Conservation (phyloP, 2,888 invertebrate genomes). For the Mamestra brassicae region DNA sequence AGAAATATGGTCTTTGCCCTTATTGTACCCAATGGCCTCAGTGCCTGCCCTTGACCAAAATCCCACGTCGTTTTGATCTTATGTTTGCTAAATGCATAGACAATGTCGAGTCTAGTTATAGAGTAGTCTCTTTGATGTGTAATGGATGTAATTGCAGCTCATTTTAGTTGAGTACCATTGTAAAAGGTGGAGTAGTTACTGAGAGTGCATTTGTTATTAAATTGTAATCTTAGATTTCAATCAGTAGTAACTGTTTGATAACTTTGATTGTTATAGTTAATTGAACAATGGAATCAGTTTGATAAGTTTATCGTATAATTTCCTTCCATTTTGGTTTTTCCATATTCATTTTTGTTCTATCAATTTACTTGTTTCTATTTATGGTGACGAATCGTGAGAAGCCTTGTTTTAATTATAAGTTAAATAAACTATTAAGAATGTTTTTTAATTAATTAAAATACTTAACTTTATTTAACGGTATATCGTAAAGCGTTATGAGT, state of each 20-base stretch:
- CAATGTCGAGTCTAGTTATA: constrained; percentile 32
- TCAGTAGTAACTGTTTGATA: constrained; percentile 11
- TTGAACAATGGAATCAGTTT: neutral
- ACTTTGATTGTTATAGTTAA: constrained; percentile 18
- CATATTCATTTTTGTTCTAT: neutral
- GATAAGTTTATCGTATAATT: constrained; percentile 1
- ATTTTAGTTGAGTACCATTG: constrained; percentile 19
- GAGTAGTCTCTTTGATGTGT: constrained; percentile 28
- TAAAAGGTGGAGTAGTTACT: constrained; percentile 2
- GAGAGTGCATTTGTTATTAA: constrained; percentile 15
- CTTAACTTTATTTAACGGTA: constrained; percentile 19
- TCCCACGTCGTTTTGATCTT: constrained; percentile 45
- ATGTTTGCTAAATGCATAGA: constrained; percentile 43
- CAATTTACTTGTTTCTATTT: constrained; percentile 15
- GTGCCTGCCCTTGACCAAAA: constrained; percentile 60
- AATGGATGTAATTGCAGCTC: constrained; percentile 39
- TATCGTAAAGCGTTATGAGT: constrained; percentile 17
- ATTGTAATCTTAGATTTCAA: neutral
- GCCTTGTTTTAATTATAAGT: constrained; percentile 25
- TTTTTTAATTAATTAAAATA: constrained; percentile 27
- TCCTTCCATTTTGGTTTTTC: neutral
- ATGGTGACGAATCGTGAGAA: neutral
- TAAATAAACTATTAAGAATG: constrained; percentile 14
- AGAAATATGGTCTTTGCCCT: constrained; percentile 43
- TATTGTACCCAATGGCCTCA: constrained; percentile 47